A percentile compares a stretch with the other conserved stretches of the same genome.
These are phyloP conservation scores for Notolepis coatsorum DNA, from an alignment of 2,797 vertebrate species.

Conservation along the genomic window DNA sequence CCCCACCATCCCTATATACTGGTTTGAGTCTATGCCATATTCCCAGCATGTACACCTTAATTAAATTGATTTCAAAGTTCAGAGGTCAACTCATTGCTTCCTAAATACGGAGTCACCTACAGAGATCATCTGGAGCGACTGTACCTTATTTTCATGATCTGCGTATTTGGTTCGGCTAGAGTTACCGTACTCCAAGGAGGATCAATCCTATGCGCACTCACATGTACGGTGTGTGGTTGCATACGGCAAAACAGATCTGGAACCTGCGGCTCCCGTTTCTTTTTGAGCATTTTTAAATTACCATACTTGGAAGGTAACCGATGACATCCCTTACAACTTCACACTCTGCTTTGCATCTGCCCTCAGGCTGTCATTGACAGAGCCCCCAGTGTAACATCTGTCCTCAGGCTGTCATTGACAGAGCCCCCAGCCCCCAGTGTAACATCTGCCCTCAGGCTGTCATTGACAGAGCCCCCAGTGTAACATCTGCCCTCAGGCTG, in stretches of 20 bases:
- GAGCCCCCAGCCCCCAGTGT: too few species aligned
- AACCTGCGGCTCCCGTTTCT: constrained; percentile 46
- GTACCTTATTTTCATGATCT: constrained; percentile 29
- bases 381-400: too few species aligned
- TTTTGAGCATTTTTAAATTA: constrained; percentile 60
- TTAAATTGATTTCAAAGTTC: constrained; percentile 41
- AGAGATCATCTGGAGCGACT: constrained; percentile 38
- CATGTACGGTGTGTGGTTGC: constrained; percentile 35
- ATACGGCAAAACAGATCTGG: constrained; percentile 38
- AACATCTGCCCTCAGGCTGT: constrained; percentile 66
- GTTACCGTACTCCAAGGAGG: constrained; percentile 6
- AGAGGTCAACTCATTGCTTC: constrained; percentile 21
- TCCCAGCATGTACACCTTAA: constrained; percentile 20
- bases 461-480: too few species aligned
- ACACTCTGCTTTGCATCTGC: constrained; percentile 55
- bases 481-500: constrained; percentile 65
- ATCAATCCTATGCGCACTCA: constrained; percentile 14
- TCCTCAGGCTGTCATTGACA: constrained; percentile 62
- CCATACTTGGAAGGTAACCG: constrained; percentile 50
- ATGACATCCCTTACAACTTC: constrained; percentile 49
- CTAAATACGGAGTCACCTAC: constrained; percentile 28
- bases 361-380: constrained; percentile 62
- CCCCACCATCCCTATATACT: constrained; percentile 13
- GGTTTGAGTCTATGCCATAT: not conserved
- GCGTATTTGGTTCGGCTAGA: constrained; percentile 22